A percentile compares a stretch with the other conserved stretches of the same genome.
These are phyloP conservation scores for Xenops minutus DNA, from an alignment of 2,797 vertebrate genomes.

Conservation along the genomic window DNA sequence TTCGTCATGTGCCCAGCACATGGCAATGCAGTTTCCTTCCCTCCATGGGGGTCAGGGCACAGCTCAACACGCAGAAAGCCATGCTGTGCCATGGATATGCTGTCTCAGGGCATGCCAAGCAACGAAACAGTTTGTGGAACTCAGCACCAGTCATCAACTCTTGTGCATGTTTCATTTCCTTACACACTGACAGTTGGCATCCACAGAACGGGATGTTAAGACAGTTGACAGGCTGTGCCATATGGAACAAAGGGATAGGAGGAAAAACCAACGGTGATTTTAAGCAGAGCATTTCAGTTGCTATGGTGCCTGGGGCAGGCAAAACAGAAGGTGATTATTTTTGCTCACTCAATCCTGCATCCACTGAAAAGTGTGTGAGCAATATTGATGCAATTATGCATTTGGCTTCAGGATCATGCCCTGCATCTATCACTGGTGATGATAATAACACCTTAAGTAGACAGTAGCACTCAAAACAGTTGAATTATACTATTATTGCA, in stretches of 20 bases:
- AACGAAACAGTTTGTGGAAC: background rate
- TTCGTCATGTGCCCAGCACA: background rate
- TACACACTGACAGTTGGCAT: background rate
- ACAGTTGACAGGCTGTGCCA: background rate
- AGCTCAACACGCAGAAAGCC: background rate
- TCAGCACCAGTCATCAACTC: background rate
- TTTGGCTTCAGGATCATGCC: background rate
- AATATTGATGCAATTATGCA: background rate
- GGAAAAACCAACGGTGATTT: background rate
- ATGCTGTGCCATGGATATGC: background rate
- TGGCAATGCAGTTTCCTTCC: background rate
- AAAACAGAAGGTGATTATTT: background rate
- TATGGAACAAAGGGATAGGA: background rate
- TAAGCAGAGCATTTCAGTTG: background rate
- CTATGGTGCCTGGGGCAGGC: background rate
- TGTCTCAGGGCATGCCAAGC: background rate
- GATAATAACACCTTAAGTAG: background rate
- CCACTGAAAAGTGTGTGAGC: background rate
- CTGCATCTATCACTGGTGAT: background rate
- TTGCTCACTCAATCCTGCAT: background rate
- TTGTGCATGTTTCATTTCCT: background rate
- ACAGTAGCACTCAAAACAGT: background rate
- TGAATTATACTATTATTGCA: background rate
- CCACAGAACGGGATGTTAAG: background rate
- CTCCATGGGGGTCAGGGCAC: background rate